phyloP scores from a whole-genome alignment of 1,140 invertebrate genomes.

The Aphidius ervi region DNA sequence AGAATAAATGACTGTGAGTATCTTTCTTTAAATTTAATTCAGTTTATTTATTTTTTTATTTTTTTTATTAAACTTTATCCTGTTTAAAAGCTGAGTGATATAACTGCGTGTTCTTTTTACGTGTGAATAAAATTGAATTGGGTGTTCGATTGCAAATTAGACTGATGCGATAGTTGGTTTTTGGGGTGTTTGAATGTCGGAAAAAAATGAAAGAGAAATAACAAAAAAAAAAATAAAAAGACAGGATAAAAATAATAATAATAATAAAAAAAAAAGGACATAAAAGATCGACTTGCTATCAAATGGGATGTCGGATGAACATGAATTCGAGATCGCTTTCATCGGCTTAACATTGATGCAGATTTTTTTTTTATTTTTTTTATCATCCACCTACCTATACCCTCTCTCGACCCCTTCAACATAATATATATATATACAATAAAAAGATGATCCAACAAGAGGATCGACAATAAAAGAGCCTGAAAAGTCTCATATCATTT shows the following conservation, averaged over 20 bases:
- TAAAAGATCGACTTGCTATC: slow-evolving; percentile 2
- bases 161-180: no score
- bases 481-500: background rate
- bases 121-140: no score
- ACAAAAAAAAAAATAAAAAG: background rate
- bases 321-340: slow-evolving; percentile 12
- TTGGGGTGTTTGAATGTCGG: background rate
- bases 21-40: no score
- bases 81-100: no score
- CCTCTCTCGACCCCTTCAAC: background rate
- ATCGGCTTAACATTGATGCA: slow-evolving; percentile 7
- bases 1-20: no score
- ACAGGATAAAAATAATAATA: background rate
- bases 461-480: slow-evolving; percentile 1
- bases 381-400: background rate
- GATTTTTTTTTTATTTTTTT: background rate
- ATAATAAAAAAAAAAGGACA: background rate
- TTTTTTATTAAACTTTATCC: no score
- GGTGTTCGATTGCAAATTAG: no score
- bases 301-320: slow-evolving; percentile 10
- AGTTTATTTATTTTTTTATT: no score
- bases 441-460: background rate
- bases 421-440: no score
- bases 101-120: no score
- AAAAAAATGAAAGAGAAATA: background rate